Evolutionary conservation across 2,113 vertebrate species (phyloP).

Genomic region (Microtus pennsylvanicus): DNA sequence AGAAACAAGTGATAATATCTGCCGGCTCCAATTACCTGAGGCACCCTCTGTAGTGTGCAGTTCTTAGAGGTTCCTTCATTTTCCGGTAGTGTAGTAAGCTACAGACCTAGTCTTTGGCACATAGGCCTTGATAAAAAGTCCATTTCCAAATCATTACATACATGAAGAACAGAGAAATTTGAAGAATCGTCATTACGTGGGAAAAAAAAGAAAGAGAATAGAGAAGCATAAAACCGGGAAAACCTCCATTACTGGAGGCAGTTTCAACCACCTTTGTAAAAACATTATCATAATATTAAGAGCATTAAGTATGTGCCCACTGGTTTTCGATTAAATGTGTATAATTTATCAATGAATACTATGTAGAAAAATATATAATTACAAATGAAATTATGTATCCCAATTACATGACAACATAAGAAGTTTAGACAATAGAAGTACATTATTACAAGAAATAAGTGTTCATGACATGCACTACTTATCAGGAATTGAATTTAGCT

Average conservation of each 20-base stretch:
- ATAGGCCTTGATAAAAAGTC: neutral
- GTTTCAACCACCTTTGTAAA: neutral
- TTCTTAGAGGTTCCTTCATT: neutral
- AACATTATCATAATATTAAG: neutral
- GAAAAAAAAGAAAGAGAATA: neutral
- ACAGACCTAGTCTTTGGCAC: neutral
- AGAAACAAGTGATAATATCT: neutral
- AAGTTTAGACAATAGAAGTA: neutral
- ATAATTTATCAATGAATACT: neutral
- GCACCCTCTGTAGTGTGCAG: fast-evolving
- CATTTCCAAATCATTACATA: neutral
- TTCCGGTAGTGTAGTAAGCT: too few relatives aligned
- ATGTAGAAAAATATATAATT: neutral
- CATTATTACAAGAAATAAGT: neutral
- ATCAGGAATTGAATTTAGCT: neutral
- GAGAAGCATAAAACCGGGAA: neutral
- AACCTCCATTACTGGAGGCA: neutral
- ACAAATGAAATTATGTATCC: neutral
- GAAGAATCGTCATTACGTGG: neutral
- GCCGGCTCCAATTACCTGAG: neutral
- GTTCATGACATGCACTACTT: neutral
- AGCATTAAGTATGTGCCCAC: neutral
- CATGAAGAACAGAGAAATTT: neutral
- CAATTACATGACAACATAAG: neutral
- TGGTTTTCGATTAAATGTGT: neutral